Evolutionary conservation across 2,797 vertebrate genomes (phyloP), one percentile per base, ranked within the genome.

Genomic region (Otolemur crassicaudatus): DNA sequence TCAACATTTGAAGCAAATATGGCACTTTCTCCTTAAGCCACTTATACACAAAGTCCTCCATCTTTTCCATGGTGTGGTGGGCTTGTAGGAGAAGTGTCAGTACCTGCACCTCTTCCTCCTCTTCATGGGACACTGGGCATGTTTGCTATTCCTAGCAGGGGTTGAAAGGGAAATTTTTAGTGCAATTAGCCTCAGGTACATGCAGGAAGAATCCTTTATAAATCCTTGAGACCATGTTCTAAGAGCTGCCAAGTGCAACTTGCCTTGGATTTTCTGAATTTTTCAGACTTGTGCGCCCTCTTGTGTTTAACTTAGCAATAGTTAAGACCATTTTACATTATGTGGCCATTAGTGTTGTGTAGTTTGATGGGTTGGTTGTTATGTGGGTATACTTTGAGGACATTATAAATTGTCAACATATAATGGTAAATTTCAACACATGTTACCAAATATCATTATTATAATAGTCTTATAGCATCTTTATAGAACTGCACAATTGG

Each of bases 41-140:
- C 99, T 99, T 99, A 94, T 99, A 99, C 67, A 99, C 99, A 63
- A 99, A 99, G 98, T 99, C 99, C 86, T 99, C 99, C 99, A 99
- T 99, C 98, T 99, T 99, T 98, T 99, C 99, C 99, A 99, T 99
- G 81, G 99, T 99, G 25, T 99, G 99, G 93, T 99, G 99, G 94
- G 99, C 99, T 98, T 99, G 99, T 90, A 99, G 99, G 12, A 99
- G 99, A 49, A 99, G 98, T 0, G 99, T 99, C 84, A 99, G 97
- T 60, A 99, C 99, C 3, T 99, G 99, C 6, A 99, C 99, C 76
- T 99, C 99, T 90, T 99, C 99, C 81, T 99, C 98, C 60, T 99
- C 99, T 85, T 98, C 98, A 13, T 53, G 49, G 49, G 49, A 11
- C 49, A 53, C 49, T 53, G 49, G 49, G 49, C 49, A 53, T 53